Percentiles rank a stretch among this genome's conserved stretches.
These are phyloP conservation scores for Actinernus sp. DNA, from an alignment of 92 coral and sea anemone species.

Conservation along the genomic window DNA sequence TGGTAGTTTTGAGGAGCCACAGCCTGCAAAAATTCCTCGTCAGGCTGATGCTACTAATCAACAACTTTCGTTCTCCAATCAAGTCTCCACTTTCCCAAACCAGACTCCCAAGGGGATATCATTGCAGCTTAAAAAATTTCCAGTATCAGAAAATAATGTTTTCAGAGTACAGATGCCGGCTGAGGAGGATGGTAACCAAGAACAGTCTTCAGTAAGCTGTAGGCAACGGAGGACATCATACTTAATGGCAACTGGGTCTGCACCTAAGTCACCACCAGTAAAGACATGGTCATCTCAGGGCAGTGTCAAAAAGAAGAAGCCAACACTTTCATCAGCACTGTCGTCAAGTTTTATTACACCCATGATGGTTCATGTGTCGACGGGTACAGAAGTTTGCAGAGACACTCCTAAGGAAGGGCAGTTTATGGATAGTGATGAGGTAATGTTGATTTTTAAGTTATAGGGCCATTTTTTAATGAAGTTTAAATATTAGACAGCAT, in stretches of 20 bases:
- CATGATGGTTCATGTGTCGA: conserved; percentile 77
- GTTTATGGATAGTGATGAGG: conserved; percentile 62
- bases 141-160: not conserved
- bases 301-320: conserved; percentile 11
- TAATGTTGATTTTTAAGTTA: too few species aligned
- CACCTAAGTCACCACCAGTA: conserved; percentile 14
- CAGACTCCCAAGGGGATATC: conserved; percentile 15
- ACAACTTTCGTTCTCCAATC: conserved; percentile 35
- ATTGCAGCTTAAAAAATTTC: conserved; percentile 12
- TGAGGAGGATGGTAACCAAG: conserved; percentile 13
- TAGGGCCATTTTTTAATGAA: too few species aligned
- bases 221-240: conserved; percentile 87
- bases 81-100: conserved; percentile 59
- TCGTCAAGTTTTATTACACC: conserved; percentile 62
- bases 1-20: conserved; percentile 11
- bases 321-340: conserved; percentile 58
- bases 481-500: too few species aligned
- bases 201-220: conserved; percentile 43
- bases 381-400: conserved; percentile 71
- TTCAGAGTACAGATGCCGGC: conserved; percentile 18
- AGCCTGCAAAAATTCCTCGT: conserved; percentile 51
- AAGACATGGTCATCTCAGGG: conserved; percentile 27
- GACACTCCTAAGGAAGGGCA: conserved; percentile 38
- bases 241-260: conserved; percentile 85
- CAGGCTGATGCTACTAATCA: conserved; percentile 27